phyloP scores from a whole-genome alignment of 1,140 invertebrate species.

The Drosophila mayri region DNA sequence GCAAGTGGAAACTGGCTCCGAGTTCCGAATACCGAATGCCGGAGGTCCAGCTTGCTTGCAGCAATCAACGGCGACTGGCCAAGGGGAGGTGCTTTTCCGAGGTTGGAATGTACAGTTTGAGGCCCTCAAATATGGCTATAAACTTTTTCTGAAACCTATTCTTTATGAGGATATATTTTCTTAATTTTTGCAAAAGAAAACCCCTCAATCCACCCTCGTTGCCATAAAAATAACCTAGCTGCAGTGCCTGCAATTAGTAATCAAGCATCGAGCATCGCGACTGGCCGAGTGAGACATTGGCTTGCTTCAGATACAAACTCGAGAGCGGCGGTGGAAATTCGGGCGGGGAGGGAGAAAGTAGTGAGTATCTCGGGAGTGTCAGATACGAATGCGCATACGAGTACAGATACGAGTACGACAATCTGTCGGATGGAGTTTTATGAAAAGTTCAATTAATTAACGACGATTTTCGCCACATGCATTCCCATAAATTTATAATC shows the following conservation, averaged over 20 bases:
- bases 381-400: slow-evolving; percentile 60
- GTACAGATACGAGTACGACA: slow-evolving; percentile 49
- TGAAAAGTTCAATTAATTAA: slow-evolving; percentile 80
- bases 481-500: slow-evolving; percentile 72
- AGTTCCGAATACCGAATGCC: slow-evolving; percentile 16
- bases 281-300: slow-evolving; percentile 62
- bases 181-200: background rate
- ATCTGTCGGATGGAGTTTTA: slow-evolving; percentile 59
- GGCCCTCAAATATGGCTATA: rapidly evolving
- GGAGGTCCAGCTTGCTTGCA: slow-evolving; percentile 45
- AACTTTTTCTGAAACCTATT: background rate
- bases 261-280: slow-evolving; percentile 65
- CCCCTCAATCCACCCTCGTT: slow-evolving; percentile 3
- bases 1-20: slow-evolving; percentile 44
- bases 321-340: slow-evolving; percentile 6
- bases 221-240: slow-evolving; percentile 17
- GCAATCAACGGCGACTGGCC: slow-evolving; percentile 16
- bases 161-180: background rate
- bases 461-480: slow-evolving; percentile 53
- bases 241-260: slow-evolving; percentile 74
- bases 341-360: slow-evolving; percentile 28
- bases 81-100: slow-evolving; percentile 8
- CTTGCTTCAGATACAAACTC: slow-evolving; percentile 43
- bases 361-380: slow-evolving; percentile 57
- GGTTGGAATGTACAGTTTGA: background rate